Evolutionary conservation across 1,140 invertebrate genomes (phyloP), one percentile per base, ranked within the genome.

Genomic region (Zaprionus lachaisei): DNA sequence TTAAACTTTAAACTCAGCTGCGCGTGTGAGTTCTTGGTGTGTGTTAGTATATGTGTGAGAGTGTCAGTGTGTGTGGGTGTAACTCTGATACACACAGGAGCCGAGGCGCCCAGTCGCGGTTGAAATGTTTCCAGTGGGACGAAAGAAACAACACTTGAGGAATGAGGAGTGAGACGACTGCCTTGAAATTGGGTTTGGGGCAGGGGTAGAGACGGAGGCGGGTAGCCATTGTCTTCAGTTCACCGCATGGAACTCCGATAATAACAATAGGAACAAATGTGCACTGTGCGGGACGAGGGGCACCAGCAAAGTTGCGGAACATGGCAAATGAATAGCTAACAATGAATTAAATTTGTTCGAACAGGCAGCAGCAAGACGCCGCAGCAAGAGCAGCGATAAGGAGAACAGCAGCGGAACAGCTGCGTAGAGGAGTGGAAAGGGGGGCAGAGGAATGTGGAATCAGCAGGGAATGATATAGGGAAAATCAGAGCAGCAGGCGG

Each of bases 271-370:
- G 28, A 51, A 62, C 57, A 61, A 58, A 51, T 56, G 61, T 41
- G 12, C 20, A 34, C 28, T 57, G 24, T 28, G 66, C 12, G 57
- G 67, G 44, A 24, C 41, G 62, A 51, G 47, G 49, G 38, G 57
- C 26, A 44, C 47, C 38, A 51, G 6, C 24, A 60, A 82, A 78
- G 58, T 78, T 78, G 72, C 65, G 61, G 61, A 65, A 61, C 58
- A 62, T 82, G 77, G 49, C 22, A 75, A 83, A 86, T 81, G 65
- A 89, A 87, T 89, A 79, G 73, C 72, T 72, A 62, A 83, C 83
- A 87, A 83, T 81, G 72, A 81, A 66, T 80, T 74, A 66, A 87
- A 85, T 86, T 85, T 86, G 75, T 85, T 76, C 70, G 65, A 76
- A 58, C 72, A 65, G 41, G 31, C 41, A 70, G 58, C 37, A 41